Evolutionary conservation across 2,113 vertebrate genomes (phyloP), one percentile per base, ranked within the genome.

Genomic region (Eulacestoma nigropectus): DNA sequence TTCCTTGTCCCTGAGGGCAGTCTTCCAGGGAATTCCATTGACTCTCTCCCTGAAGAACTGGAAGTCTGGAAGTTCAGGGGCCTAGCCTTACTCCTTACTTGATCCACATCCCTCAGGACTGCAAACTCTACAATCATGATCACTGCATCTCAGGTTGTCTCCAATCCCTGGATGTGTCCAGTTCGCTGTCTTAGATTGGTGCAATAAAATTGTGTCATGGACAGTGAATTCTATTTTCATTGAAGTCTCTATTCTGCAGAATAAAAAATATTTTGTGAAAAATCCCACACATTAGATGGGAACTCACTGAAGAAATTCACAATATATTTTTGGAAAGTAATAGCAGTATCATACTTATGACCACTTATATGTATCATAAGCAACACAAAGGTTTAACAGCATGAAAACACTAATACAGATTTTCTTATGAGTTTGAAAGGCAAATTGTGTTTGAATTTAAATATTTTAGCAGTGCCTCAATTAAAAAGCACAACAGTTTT

Each of bases 221-320:
- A 29, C 4, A 47, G 6, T 25, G 37, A 90, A 50, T 42, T 55
- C 15, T 25, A 11, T 37, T 87, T 84, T 68, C 39, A 37, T 17
- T 56, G 8, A 12, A 60, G 20, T 25, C 16, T 70, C 25, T 47
- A 3, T 35, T 62, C 21, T 27, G 7, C 4, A 50, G 15, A 33
- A 12, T 39, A 30, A 82, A 80, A 63, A 55, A 44, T 39, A 49
- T 39, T 87, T 74, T 77, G 27, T 56, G 42, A 39, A 78, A 53
- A 81, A 47, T 25, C 2, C 1, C 12, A 46, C 7, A 35, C 1
- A 2, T 52, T 25, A 16, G 29, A 3, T 11, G 37, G 25, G 7
- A 65, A 70, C 8, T 83, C 32, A 53, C 8, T 46, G 16, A 72
- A 86, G 27, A 70, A 53, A 13, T 93, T 67, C 12, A 32, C 7